These are phyloP conservation scores for Bos taurus DNA, from an alignment of 2,113 vertebrate species.

Conservation along the genomic window DNA sequence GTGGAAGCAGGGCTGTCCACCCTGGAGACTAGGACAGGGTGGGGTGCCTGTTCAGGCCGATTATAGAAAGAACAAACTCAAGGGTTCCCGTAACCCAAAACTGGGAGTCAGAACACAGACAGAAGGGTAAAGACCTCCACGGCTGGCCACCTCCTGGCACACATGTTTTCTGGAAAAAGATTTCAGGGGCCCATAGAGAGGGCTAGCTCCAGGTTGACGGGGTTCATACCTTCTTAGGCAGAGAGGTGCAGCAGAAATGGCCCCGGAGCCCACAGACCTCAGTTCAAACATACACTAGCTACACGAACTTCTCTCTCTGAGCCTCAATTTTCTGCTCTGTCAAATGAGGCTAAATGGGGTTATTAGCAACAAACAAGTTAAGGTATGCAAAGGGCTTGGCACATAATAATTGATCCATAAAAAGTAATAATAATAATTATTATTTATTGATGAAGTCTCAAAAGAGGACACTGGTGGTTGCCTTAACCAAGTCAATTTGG, in stretches of 20 bases:
- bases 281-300: neutral
- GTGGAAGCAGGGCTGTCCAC: neutral
- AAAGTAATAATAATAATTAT: neutral
- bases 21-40: neutral
- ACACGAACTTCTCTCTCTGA: neutral
- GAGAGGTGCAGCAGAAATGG: neutral
- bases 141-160: neutral
- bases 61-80: neutral
- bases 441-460: neutral
- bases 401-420: neutral
- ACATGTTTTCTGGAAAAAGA: neutral
- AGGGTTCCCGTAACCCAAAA: neutral
- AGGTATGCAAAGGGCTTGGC: neutral
- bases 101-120: neutral
- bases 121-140: neutral
- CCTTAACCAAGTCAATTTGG: neutral
- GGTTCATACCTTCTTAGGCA: no score
- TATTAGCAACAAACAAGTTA: neutral
- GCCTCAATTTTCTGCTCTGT: neutral
- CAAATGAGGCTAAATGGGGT: neutral
- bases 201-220: neutral
- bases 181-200: neutral
- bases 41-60: neutral
- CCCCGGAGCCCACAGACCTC: neutral
- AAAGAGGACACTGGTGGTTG: neutral